Base-by-base conservation (phyloP, 2,113 vertebrate genomes). In the Ptilonorhynchus violaceus region DNA sequence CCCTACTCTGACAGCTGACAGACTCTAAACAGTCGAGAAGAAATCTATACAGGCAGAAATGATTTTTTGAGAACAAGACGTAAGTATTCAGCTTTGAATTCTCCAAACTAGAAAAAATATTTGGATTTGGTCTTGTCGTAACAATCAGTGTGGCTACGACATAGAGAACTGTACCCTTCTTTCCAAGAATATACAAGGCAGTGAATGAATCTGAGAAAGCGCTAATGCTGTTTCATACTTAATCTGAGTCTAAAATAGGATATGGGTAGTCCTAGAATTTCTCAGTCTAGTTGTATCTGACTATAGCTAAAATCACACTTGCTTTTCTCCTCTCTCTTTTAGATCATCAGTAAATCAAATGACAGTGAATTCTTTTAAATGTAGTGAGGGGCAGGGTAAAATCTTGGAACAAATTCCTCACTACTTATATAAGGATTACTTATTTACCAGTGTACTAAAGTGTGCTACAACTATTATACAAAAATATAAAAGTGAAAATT, bases 161-260 rank as follows among this genome's bases (percentile, higher is more conserved):
- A 7, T 30, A 79, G 12, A 86, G 11, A 58, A 83, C 44, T 35
- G 10, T 42, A 31, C 7, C 15, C 4, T 66, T 64, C 7, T 68
- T 76, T 86, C 44, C 18, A 68, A 67, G 28, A 25, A 16, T 67
- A 25, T 59, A 55, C 28, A 63, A 60, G 23, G 12, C 52, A 89
- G 19, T 39, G 39, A 68, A 86, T 16, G 10, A 68, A 63, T 42
- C 8, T 12, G 49, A 67, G 39, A 31, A 87, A 82, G 20, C 0
- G 0, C 2, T 44, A 25, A 56, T 5, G 1, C 3, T 63, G 15
- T 28, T 89, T 63, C 21, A 2, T 47, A 44, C 15, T 64, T 73
- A 74, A 62, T 58, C 7, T 39, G n/a, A 46, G 20, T 49, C 33
- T 73, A 16, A 42, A 69, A 22, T n/a, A 81, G 44, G 22, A 33